Base-by-base conservation (phyloP, 2,888 invertebrate genomes). In the Lottia gigantea region DNA sequence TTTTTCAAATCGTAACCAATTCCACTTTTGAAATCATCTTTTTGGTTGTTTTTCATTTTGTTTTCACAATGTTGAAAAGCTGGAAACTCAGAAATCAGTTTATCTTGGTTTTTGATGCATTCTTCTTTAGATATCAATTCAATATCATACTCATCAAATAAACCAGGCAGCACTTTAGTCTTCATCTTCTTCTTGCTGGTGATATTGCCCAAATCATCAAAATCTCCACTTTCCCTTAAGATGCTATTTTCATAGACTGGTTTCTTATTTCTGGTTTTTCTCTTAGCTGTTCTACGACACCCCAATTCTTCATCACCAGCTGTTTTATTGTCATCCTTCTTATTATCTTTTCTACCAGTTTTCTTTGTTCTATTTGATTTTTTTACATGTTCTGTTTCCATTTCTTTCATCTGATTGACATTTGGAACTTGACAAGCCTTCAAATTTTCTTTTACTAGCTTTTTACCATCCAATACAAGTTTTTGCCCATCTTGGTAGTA, bases 291-390 rank as follows among this genome's bases (percentile, higher is more conserved):
- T 47, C 45, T 8, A 15, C 14, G n/a, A 62, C 45, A 31, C 31
- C 26, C 12, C n/a, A 62, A 61, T 14, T 64, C 40, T 15, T 31
- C n/a, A 47, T 16, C n/a, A 65, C 3, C 61, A 16, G 55, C 16
- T 46, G 46, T 26, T 8, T 12, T 61, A n/a, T 72, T 69, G 1
- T 64, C 45, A 16, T 12, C 40, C n/a, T 49, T 26, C 65, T 26
- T 64, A 66, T 61, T 71, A 19, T 71, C 62, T 46, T 64, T 45
- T 62, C 69, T 66, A 16, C 64, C 45, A 67, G 67, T 49, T 12
- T 70, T 65, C 2, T 67, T 71, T 62, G 73, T 75, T 23, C 69
- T 70, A 19, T 75, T 72, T 67, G 67, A 68, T 26, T 69, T 61
- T 66, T 46, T 64, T 16, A 47, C 12, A 46, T 65, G 62, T 19